Base-by-base conservation (phyloP, 2,113 vertebrate genomes). In the Lanius collurio region DNA sequence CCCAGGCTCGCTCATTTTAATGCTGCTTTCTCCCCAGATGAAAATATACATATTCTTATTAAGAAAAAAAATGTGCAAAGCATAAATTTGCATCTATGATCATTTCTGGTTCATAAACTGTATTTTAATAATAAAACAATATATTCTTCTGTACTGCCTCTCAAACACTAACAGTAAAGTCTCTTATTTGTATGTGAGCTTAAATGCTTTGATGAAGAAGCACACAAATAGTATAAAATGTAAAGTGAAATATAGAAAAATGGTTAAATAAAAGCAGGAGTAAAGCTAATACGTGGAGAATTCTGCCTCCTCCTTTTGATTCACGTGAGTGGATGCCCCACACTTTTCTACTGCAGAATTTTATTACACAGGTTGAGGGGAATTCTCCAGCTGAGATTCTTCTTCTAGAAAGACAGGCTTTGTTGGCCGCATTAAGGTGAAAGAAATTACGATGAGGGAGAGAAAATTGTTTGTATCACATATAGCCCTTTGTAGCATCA, bases 11-110 rank as follows among this genome's bases (percentile, higher is more conserved):
- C 87, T 95, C 87, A 74, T 81, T 71, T 84, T 95, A 95, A 95
- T 96, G 71, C 91, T 69, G 47, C 26, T 56, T 94, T 94, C 92
- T 95, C 94, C 94, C 88, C 56, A 91, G 94, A 95, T 90, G 91
- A 65, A 95, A 82, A 90, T 79, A 82, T 91, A 94, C 94, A 91
- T 78, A 78, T 96, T 85, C 97, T 97, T 84, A 56, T 95, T 92
- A 96, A 94, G 86, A 24, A 90, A 96, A 75, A 95, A 93, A 92
- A 84, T 35, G 26, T 24, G 78, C 62, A 53, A 96, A 96, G 75
- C 77, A 95, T 87, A 95, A 96, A 97, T 46, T 86, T 64, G 87
- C 91, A 93, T 97, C 97, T 94, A 16, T 80, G 56, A 93, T 47
- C 2, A 83, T 93, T 93, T 87, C 94, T 93, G 89, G 90, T 86